Evolutionary conservation across 2,888 invertebrate species (phyloP), one percentile per base, ranked within the genome.

Genomic region (Mythimna lalbum): DNA sequence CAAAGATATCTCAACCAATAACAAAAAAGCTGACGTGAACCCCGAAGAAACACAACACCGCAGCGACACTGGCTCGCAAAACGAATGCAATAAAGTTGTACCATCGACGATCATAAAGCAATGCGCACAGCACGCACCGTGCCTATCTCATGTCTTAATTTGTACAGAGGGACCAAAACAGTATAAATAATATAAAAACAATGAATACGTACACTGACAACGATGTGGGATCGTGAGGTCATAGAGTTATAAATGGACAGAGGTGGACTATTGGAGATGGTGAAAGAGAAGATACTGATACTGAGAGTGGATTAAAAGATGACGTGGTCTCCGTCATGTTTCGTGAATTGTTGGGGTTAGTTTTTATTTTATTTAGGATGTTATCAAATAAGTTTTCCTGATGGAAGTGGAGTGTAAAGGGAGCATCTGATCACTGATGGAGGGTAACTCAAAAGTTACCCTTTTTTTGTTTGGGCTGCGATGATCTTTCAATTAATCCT

Each of bases 121-220:
- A 70, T 69, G 83, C 70, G 65, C 84, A 76, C 90, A 89, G 90
- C 90, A 86, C 85, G 88, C 79, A 76, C 78, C 76, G 74, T 78
- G 79, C 81, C 88, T 89, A 90, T 88, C 88, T 90, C 87, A 82
- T 88, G 92, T 94, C 94, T 95, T 93, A 94, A 94, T 94, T 94
- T 94, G 93, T 94, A 92, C 90, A 88, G 84, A 76, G 75, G 55
- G 70, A 73, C 83, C 87, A 87, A 87, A 88, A 85, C 89, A 84
- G 80, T 90, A 93, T 94, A 94, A 93, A 94, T 93, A 93, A 93
- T 93, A 89, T 91, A 90, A 92, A 94, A 93, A 94, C 94, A 94
- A 94, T 94, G 93, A 92, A 88, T 71, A 82, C 80, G 77, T 62
- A 80, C 82, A 86, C 88, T 88, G 85, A 88, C 86, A 87, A 86